Evolutionary conservation across 2,888 invertebrate genomes (phyloP).

Genomic region (Caenorhabditis auriculariae): DNA sequence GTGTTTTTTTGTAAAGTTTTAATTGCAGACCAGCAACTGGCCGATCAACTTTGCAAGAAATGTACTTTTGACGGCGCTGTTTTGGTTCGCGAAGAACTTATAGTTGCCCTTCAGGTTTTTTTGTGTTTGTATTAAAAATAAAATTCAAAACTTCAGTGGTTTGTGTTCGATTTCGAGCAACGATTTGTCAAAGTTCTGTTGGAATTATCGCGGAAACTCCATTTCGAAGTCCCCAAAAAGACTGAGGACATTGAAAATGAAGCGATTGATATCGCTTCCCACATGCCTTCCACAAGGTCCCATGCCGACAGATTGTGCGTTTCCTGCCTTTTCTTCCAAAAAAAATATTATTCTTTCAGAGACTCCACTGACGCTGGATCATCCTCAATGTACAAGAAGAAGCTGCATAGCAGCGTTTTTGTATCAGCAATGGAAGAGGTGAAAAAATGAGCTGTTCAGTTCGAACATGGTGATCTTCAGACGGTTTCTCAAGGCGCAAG

Average conservation of each 20-base stretch:
- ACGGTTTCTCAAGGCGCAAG: too few species aligned
- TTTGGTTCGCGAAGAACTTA: conserved; percentile 75
- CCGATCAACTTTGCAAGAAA: conserved; percentile 81
- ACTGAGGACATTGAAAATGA: background rate
- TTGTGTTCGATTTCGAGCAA: conserved; percentile 76
- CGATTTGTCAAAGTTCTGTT: conserved; percentile 72
- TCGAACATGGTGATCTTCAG: too few species aligned
- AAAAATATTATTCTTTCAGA: too few species aligned
- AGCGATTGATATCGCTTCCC: conserved; percentile 15
- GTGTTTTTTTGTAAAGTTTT: background rate
- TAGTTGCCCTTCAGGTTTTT: conserved; percentile 50
- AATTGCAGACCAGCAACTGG: conserved; percentile 75
- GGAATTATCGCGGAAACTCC: conserved; percentile 24
- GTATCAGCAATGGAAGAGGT: too few species aligned
- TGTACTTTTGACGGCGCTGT: conserved; percentile 81
- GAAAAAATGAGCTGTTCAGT: too few species aligned
- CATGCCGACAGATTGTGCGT: too few species aligned
- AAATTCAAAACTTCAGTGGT: conserved; percentile 71
- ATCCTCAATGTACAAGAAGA: too few species aligned
- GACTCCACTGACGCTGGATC: too few species aligned
- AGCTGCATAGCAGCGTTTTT: too few species aligned
- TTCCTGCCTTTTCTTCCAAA: too few species aligned
- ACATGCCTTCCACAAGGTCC: conserved; percentile 5
- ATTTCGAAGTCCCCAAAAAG: conserved; percentile 7
- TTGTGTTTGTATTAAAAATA: background rate